Conservation (phyloP, 2,113 vertebrate genomes). For the Cololabis saira region DNA sequence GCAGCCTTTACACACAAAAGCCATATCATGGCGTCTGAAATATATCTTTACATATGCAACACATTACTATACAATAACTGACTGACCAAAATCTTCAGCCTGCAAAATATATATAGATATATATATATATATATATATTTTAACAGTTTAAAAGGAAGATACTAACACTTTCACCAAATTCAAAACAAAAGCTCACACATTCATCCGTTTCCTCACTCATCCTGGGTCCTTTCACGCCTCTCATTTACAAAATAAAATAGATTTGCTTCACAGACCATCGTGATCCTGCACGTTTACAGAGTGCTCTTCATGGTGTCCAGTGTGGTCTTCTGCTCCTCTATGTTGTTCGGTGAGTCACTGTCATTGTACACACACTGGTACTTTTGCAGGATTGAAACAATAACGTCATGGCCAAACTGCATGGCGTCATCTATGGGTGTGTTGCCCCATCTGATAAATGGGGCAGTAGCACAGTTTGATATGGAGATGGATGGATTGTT, state of each 20-base stretch:
- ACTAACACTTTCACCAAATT: too few species aligned
- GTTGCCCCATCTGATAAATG: slow-evolving; percentile 86
- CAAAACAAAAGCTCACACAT: slow-evolving; percentile 2
- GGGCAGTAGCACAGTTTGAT: neutral
- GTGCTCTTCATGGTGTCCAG: slow-evolving; percentile 81
- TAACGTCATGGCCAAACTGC: slow-evolving; percentile 83
- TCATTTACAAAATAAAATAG: neutral
- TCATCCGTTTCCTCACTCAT: slow-evolving; percentile 12
- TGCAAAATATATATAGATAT: too few species aligned
- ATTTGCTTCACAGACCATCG: slow-evolving; percentile 13
- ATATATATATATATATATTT: too few species aligned
- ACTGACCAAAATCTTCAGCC: too few species aligned
- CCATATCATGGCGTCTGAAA: too few species aligned
- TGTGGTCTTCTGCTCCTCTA: slow-evolving; percentile 73
- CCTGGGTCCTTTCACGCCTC: slow-evolving; percentile 17
- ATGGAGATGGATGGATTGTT: slow-evolving; percentile 8
- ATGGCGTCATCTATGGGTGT: slow-evolving; percentile 87
- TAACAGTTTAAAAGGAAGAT: too few species aligned
- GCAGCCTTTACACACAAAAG: slow-evolving; percentile 6
- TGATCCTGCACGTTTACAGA: slow-evolving; percentile 63
- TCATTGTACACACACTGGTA: slow-evolving; percentile 79
- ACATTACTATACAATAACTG: too few species aligned
- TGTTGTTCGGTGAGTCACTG: slow-evolving; percentile 28
- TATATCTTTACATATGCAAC: too few species aligned
- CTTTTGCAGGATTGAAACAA: slow-evolving; percentile 83